A percentile compares a stretch with the other conserved stretches of the same genome.
phyloP scores from a whole-genome alignment of 2,797 vertebrate species.

The Pelodytes ibericus region DNA sequence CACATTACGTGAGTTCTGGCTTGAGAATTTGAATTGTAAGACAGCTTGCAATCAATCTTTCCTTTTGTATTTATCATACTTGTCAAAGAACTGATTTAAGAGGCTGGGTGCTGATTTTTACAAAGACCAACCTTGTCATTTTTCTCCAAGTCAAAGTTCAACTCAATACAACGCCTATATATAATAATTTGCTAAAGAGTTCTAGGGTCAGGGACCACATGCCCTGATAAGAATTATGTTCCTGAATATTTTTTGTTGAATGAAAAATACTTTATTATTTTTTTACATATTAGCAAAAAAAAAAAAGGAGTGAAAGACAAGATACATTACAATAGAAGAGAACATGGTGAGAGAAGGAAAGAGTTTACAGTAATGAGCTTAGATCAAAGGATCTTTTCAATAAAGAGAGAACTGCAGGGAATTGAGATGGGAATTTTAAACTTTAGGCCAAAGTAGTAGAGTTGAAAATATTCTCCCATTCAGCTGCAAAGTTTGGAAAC shows the following conservation, averaged over 20 bases:
- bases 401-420: too few species aligned
- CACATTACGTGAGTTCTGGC: not conserved
- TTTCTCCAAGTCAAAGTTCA: conserved; percentile 16
- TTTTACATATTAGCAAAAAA: not conserved
- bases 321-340: not conserved
- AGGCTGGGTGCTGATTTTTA: conserved; percentile 24
- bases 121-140: conserved; percentile 12
- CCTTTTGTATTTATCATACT: conserved; percentile 34
- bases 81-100: conserved; percentile 27
- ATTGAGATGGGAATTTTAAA: too few species aligned
- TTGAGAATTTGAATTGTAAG: not conserved
- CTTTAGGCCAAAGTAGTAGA: too few species aligned
- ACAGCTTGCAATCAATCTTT: conserved; percentile 40
- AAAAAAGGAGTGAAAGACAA: not conserved
- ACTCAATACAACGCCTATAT: not conserved
- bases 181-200: not conserved
- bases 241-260: not conserved
- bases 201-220: not conserved
- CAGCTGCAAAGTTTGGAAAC: too few species aligned
- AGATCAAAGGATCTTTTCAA: too few species aligned
- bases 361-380: not conserved
- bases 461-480: too few species aligned
- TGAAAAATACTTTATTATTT: not conserved
- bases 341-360: not conserved
- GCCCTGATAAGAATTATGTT: not conserved